Evolutionary conservation across 2,113 vertebrate genomes (phyloP), one percentile per base, ranked within the genome.

Genomic region (Gadus macrocephalus): DNA sequence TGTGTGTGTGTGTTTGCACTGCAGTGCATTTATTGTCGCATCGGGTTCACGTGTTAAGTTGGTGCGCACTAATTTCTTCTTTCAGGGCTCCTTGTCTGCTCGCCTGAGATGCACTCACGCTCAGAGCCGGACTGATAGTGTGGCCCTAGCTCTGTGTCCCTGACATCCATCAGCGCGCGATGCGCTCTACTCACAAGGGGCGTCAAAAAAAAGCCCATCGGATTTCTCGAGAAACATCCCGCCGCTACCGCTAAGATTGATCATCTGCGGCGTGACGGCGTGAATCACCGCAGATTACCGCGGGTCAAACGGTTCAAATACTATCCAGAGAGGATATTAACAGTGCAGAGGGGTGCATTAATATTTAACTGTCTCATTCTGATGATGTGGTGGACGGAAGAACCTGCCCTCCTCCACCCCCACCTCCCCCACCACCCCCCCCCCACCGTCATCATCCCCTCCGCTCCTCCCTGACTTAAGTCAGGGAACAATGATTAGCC

Each of bases 361-460:
- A 90, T 90, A 90, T 90, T 90, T 89, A 88, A 89, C 80, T 71
- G 77, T 85, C 85, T 87, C 86, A 84, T 84, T 85, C 84, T 86
- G 83, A 25, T 35, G 53, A 80, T 64, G 53, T 35, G 17, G 49
- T 64, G 59, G 42, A 49, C 42, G 42, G 42, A 14, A 12, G 38
- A 14, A 7, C 42, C 42, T 14, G 8, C 42, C 11, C 42, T 49
- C 42, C 42, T 49, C 42, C 8, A 49, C 42, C 1, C 8, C 5
- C 7, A 49, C 42, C 42, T 11, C 42, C 42, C 42, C n/a, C n/a
- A n/a, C n/a, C n/a, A n/a, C n/a, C 5, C 42, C 42, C 1, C 42
- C 42, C 8, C 42, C 42, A 14, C 42, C 42, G 8, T 14, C 42
- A 49, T 14, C 42, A 49, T 72, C 81, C 85, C 61, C 25, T 22